These are phyloP conservation scores for Neodiprion lecontei DNA, from an alignment of 1,140 invertebrate species.

Conservation along the genomic window DNA sequence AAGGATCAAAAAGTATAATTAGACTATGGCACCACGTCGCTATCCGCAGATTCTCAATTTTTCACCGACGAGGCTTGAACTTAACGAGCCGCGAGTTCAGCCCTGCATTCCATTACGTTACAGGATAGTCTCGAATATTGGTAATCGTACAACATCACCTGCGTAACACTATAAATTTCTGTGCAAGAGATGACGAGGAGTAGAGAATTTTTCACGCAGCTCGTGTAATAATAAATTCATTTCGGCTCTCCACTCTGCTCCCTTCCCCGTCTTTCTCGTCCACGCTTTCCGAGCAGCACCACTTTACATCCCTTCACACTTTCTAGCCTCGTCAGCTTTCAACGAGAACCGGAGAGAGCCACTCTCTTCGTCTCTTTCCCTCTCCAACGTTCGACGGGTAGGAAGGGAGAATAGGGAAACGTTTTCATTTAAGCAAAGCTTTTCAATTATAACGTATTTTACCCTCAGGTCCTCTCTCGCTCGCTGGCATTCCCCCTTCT, in stretches of 20 bases:
- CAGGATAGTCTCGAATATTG: too few relatives aligned
- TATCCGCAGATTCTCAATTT: too few relatives aligned
- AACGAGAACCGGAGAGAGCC: constrained; percentile 2
- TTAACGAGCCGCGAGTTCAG: too few relatives aligned
- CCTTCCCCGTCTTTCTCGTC: not conserved
- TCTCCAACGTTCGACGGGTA: constrained; percentile 23
- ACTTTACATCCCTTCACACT: too few relatives aligned
- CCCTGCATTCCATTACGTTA: too few relatives aligned
- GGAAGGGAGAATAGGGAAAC: constrained; percentile 40
- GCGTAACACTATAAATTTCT: too few relatives aligned
- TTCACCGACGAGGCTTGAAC: too few relatives aligned
- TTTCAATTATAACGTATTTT: constrained; percentile 51
- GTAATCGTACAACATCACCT: too few relatives aligned
- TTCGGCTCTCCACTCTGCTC: not conserved
- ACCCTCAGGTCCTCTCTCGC: constrained; percentile 10
- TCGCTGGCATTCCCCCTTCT: constrained; percentile 25
- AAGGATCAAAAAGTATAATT: too few relatives aligned
- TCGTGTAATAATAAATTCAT: not conserved
- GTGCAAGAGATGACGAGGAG: too few relatives aligned
- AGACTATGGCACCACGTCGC: too few relatives aligned
- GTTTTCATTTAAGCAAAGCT: constrained; percentile 48
- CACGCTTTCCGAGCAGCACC: not conserved
- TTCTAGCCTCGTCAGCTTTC: not conserved
- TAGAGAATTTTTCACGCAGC: not conserved
- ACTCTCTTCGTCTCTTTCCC: too few relatives aligned